Conservation (phyloP, 1,140 invertebrate species). For the Drosophila quadrilineata region DNA sequence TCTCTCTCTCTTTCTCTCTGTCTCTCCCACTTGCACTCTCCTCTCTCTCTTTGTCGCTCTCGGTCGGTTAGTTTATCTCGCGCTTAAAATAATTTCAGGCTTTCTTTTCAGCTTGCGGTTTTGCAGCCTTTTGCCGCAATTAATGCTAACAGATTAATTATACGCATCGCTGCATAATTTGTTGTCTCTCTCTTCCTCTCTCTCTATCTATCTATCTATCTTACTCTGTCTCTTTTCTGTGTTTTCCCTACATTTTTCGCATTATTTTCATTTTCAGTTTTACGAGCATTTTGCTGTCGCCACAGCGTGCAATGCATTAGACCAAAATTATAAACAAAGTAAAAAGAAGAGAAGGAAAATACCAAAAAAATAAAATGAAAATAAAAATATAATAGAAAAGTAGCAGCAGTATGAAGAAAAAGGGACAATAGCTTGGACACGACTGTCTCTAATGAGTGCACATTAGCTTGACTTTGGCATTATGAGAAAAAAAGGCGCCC, state of each 20-base stretch:
- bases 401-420: not conserved
- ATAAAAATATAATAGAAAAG: too few species aligned
- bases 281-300: constrained; percentile 11
- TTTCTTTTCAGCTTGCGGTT: constrained; percentile 55
- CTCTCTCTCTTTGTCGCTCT: too few species aligned
- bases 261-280: constrained; percentile 44
- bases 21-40: too few species aligned
- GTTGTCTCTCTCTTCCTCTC: too few species aligned
- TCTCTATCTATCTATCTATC: too few species aligned
- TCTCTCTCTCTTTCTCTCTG: too few species aligned
- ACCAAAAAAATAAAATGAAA: too few species aligned
- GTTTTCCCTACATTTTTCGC: too few species aligned
- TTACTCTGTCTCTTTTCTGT: too few species aligned
- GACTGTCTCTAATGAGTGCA: constrained; percentile 59
- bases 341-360: too few species aligned
- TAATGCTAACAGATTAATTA: constrained; percentile 78
- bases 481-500: constrained; percentile 28
- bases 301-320: constrained; percentile 19
- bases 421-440: constrained; percentile 17
- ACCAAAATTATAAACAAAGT: not conserved
- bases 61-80: constrained; percentile 53
- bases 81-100: constrained; percentile 57
- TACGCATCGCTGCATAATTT: constrained; percentile 69
- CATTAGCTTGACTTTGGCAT: constrained; percentile 52
- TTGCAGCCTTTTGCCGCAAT: constrained; percentile 66